Evolutionary conservation across 2,888 invertebrate genomes (phyloP).

Genomic region (Andricus quercusramuli): DNA sequence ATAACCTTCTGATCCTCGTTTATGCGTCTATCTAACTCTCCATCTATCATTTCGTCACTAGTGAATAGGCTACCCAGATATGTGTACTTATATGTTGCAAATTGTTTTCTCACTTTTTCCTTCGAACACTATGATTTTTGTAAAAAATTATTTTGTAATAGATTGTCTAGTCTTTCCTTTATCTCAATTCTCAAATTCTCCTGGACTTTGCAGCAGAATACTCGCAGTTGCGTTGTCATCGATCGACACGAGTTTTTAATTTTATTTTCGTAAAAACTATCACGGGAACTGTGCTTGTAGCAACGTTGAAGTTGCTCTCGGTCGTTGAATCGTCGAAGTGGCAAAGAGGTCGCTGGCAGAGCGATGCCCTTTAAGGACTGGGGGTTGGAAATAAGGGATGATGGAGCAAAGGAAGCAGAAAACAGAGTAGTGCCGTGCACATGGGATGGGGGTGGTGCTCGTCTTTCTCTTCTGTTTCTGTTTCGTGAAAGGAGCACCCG

Average conservation of each 20-base stretch:
- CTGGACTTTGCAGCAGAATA: background rate
- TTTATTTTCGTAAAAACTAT: slow-evolving; percentile 1
- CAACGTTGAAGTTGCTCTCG: background rate
- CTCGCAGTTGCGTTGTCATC: background rate
- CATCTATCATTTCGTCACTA: too few relatives aligned
- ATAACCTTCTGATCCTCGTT: too few relatives aligned
- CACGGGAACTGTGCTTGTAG: slow-evolving; percentile 12
- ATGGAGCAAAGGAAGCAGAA: slow-evolving; percentile 32
- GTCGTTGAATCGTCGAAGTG: slow-evolving; percentile 22
- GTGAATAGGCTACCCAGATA: too few relatives aligned
- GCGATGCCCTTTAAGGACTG: slow-evolving; percentile 6
- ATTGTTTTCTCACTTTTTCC: too few relatives aligned
- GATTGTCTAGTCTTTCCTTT: background rate
- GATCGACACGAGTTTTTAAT: background rate
- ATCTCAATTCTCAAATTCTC: background rate
- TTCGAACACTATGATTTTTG: too few relatives aligned
- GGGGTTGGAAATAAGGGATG: slow-evolving; percentile 31
- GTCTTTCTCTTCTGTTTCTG: slow-evolving; percentile 60
- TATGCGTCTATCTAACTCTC: too few relatives aligned
- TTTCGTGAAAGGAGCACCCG: slow-evolving; percentile 59
- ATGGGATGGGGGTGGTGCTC: slow-evolving; percentile 15
- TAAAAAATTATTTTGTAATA: too few relatives aligned
- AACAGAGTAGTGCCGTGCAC: slow-evolving; percentile 20
- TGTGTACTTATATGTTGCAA: too few relatives aligned
- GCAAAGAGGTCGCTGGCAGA: slow-evolving; percentile 6